Evolutionary conservation across 2,888 invertebrate genomes (phyloP).

Genomic region (Rhagophthalmus giganteus): DNA sequence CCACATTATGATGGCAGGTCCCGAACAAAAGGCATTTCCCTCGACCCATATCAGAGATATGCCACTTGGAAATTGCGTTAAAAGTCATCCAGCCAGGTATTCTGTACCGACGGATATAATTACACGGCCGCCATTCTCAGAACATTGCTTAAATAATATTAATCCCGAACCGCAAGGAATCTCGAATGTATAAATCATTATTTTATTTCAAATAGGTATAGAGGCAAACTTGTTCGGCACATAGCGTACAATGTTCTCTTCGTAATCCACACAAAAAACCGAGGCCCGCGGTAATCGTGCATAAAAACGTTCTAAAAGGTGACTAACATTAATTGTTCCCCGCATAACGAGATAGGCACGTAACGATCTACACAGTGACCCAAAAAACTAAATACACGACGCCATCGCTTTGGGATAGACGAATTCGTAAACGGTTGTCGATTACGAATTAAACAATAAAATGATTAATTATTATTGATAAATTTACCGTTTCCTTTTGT

Average conservation of each 20-base stretch:
- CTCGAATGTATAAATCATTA: conserved; percentile 27
- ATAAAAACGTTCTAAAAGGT: conserved; percentile 9
- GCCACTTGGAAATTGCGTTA: conserved; percentile 57
- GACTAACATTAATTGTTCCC: conserved; percentile 3
- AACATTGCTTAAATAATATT: conserved; percentile 39
- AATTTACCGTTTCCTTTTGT: no score
- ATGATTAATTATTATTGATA: no score
- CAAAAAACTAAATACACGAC: not conserved
- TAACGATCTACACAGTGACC: not conserved
- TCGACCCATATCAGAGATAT: conserved; percentile 56
- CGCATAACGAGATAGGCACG: not conserved
- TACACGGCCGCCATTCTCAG: conserved; percentile 51
- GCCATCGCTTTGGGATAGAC: no score
- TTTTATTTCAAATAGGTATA: conserved; percentile 24
- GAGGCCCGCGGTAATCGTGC: conserved; percentile 7
- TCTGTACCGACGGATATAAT: conserved; percentile 49
- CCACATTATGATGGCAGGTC: conserved; percentile 45
- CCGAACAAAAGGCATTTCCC: conserved; percentile 53
- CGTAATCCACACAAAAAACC: conserved; percentile 13
- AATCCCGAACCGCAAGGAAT: conserved; percentile 32
- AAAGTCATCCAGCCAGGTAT: conserved; percentile 54
- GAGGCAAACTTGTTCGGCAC: conserved; percentile 16
- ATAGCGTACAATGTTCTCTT: conserved; percentile 9
- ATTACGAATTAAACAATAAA: no score
- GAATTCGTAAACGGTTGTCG: no score